Conservation (phyloP, 2,113 vertebrate genomes). For the Macroglossus sobrinus region DNA sequence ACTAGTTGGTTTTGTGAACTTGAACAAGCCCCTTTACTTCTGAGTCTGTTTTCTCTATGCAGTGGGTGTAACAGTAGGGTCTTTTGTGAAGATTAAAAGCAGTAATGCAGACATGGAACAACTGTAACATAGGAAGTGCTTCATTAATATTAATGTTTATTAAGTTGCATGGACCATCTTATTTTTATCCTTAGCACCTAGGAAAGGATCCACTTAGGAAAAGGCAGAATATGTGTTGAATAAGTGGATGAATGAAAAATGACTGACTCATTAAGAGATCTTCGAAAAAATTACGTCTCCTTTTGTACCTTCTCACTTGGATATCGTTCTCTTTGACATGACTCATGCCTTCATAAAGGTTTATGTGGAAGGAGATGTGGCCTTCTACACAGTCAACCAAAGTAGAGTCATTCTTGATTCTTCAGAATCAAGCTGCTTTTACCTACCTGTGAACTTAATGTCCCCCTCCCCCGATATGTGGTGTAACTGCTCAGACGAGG, state of each 20-base stretch:
- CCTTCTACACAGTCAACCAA: not conserved
- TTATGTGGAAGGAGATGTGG: not conserved
- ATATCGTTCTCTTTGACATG: not conserved
- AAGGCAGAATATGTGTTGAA: not conserved
- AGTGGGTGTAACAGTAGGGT: not conserved
- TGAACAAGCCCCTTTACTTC: not conserved
- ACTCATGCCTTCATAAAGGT: not conserved
- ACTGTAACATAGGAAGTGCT: not conserved
- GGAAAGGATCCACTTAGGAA: not conserved
- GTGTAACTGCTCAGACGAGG: not conserved
- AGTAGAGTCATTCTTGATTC: not conserved
- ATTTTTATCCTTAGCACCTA: not conserved
- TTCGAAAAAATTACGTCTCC: not conserved
- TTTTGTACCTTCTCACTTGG: not conserved
- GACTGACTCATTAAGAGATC: not conserved
- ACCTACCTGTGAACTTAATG: not conserved
- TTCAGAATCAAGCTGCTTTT: not conserved
- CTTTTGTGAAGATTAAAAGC: not conserved
- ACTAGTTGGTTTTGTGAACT: not conserved
- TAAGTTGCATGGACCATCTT: not conserved
- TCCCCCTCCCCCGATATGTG: not conserved
- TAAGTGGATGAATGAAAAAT: conserved; percentile 29
- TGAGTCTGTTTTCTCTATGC: not conserved
- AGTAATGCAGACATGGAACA: not conserved
- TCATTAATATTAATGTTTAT: conserved; percentile 4